Evolutionary conservation across 1,140 invertebrate species (phyloP).

Genomic region (Drosophila punjabiensis): DNA sequence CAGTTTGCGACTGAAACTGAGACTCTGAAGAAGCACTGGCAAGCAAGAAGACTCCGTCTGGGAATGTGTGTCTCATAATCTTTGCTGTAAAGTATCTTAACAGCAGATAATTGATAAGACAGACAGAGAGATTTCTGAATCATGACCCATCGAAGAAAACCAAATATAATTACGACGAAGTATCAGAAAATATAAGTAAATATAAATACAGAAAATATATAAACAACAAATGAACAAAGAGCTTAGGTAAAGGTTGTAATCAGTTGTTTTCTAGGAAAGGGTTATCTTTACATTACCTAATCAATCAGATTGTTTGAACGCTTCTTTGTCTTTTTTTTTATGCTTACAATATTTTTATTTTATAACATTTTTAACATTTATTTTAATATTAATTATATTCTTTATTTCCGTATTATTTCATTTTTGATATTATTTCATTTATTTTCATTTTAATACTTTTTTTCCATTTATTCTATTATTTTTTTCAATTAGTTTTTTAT

Average conservation of each 20-base stretch:
- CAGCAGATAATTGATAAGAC: constrained; percentile 11
- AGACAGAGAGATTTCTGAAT: neutral
- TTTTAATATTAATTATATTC: too few relatives aligned
- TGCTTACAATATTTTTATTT: neutral
- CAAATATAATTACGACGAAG: neutral
- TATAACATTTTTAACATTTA: too few relatives aligned
- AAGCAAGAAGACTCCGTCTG: neutral
- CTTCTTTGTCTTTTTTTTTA: neutral
- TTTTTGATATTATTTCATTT: too few relatives aligned
- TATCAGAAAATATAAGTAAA: neutral
- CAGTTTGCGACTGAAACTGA: neutral
- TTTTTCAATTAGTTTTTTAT: neutral
- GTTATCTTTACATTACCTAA: neutral
- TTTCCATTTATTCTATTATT: too few relatives aligned
- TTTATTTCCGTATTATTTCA: too few relatives aligned
- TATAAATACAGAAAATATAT: neutral
- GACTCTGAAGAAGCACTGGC: too few relatives aligned
- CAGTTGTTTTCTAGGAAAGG: neutral
- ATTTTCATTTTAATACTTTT: too few relatives aligned
- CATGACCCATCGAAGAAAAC: too few relatives aligned
- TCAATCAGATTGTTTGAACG: neutral
- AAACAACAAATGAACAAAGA: neutral
- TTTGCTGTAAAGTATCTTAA: neutral
- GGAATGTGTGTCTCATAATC: neutral
- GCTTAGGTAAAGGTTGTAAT: neutral